Conservation (phyloP, 1,140 invertebrate genomes). For the Tachypleus tridentatus region DNA sequence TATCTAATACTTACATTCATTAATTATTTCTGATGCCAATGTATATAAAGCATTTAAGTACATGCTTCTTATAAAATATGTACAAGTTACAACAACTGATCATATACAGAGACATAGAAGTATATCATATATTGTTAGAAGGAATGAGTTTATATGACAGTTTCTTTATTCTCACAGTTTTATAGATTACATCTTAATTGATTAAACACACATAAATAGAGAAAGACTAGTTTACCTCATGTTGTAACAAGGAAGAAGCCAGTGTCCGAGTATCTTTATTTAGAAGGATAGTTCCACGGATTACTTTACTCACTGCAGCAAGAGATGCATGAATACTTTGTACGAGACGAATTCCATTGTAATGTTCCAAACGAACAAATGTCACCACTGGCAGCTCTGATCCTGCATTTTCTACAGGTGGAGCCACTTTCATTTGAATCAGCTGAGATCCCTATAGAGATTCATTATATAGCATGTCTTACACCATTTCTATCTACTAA, state of each 20-base stretch:
- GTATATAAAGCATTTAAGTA: too few relatives aligned
- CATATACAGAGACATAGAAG: too few relatives aligned
- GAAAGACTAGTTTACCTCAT: slow-evolving; percentile 38
- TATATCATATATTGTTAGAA: too few relatives aligned
- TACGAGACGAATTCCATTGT: slow-evolving; percentile 37
- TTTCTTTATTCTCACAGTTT: too few relatives aligned
- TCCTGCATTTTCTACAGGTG: slow-evolving; percentile 32
- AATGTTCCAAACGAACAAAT: slow-evolving; percentile 45
- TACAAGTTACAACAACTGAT: too few relatives aligned
- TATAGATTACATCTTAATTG: too few relatives aligned
- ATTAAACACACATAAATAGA: neutral
- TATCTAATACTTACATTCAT: too few relatives aligned
- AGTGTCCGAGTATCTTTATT: slow-evolving; percentile 40
- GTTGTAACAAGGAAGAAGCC: slow-evolving; percentile 43
- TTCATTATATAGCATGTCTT: too few relatives aligned
- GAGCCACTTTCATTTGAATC: slow-evolving; percentile 20
- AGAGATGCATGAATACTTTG: slow-evolving; percentile 45
- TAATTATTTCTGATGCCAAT: too few relatives aligned
- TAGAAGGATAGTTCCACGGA: slow-evolving; percentile 43
- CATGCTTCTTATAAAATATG: too few relatives aligned
- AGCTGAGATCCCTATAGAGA: slow-evolving; percentile 21
- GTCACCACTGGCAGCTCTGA: slow-evolving; percentile 37
- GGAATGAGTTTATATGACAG: too few relatives aligned
- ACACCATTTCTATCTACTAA: too few relatives aligned
- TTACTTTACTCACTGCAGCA: slow-evolving; percentile 47